These are phyloP conservation scores for Palythoa heliodiscus DNA, from an alignment of 92 coral and sea anemone species.

Conservation along the genomic window DNA sequence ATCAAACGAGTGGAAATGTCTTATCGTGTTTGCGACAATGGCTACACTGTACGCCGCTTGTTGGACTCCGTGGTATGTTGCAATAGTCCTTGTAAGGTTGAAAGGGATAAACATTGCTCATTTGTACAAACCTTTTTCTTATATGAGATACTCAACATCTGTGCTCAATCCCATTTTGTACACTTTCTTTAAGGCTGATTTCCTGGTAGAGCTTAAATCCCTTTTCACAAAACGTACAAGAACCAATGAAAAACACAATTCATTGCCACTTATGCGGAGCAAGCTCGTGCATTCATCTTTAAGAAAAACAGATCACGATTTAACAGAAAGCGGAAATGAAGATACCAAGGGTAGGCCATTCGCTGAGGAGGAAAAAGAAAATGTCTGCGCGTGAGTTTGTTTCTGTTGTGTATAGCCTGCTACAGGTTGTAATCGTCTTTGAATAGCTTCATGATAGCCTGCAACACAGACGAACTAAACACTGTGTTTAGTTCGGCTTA, in stretches of 20 bases:
- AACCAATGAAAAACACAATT: no score
- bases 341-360: no score
- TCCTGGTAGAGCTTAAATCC: conserved; percentile 33
- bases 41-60: conserved; percentile 51
- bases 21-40: conserved; percentile 52
- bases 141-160: conserved; percentile 54
- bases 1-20: conserved; percentile 27
- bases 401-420: no score
- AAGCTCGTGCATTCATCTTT: not conserved
- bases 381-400: no score
- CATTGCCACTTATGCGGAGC: not conserved
- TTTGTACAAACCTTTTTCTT: conserved; percentile 8
- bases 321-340: no score
- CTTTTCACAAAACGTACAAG: not conserved
- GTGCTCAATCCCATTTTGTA: conserved; percentile 54
- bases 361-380: no score
- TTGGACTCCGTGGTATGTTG: conserved; percentile 57
- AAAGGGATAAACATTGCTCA: not conserved
- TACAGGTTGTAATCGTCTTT: no score
- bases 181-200: conserved; percentile 49
- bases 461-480: no score
- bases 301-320: no score
- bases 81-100: not conserved
- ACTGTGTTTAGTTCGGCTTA: no score
- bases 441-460: no score